Percentiles rank a stretch among this genome's conserved stretches.
These are phyloP conservation scores for Mythimna vitellina DNA, from an alignment of 2,888 invertebrate species.

Conservation along the genomic window DNA sequence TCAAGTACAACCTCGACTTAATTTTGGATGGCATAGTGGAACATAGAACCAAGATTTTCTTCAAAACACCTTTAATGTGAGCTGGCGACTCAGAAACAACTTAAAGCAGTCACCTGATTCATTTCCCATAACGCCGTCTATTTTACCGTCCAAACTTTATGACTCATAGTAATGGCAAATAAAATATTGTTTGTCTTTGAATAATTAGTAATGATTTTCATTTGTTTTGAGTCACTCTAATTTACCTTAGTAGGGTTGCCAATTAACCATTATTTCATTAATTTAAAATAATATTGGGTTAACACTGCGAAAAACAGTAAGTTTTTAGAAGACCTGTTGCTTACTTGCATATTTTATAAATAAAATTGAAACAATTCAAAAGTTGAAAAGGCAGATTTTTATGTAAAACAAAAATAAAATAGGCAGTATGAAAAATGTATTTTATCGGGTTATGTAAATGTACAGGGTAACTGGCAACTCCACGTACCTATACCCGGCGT, in stretches of 20 bases:
- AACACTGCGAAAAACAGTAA: background rate
- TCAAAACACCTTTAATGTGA: background rate
- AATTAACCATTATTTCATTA: background rate
- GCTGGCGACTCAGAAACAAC: background rate
- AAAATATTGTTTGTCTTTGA: background rate
- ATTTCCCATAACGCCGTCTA: background rate
- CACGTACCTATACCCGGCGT: too few relatives aligned
- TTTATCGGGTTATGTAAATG: too few relatives aligned
- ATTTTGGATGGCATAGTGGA: background rate
- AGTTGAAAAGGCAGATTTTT: too few relatives aligned
- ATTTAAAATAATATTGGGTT: background rate
- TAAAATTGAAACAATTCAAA: too few relatives aligned
- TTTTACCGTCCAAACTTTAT: background rate
- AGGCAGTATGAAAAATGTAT: too few relatives aligned
- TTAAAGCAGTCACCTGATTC: background rate
- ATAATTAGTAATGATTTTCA: constrained; percentile 9
- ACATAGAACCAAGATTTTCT: background rate
- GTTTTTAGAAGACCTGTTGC: background rate
- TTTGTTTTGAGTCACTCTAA: constrained; percentile 23
- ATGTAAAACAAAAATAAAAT: too few relatives aligned
- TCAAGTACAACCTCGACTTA: constrained; percentile 39
- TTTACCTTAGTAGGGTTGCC: background rate
- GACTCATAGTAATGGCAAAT: background rate
- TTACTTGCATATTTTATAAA: background rate
- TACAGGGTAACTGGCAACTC: too few relatives aligned